A percentile compares a stretch with the other conserved stretches of the same genome.
These are phyloP conservation scores for Stenopsyche tienmushanensis DNA, from an alignment of 1,140 invertebrate species.

Conservation along the genomic window DNA sequence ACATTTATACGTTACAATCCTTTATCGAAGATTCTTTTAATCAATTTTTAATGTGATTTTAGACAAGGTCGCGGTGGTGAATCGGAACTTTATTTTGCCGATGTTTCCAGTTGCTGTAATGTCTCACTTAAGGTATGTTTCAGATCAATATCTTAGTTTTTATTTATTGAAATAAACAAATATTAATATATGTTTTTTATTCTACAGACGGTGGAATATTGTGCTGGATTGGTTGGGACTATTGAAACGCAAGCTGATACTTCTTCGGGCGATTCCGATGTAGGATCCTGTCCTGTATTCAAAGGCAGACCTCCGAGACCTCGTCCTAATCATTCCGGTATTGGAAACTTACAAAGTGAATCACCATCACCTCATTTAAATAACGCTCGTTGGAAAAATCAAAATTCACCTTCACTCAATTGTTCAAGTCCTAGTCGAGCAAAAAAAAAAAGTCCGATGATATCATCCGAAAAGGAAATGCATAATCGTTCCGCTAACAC, in stretches of 20 bases:
- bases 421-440: constrained; percentile 12
- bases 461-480: background rate
- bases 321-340: constrained; percentile 2
- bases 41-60: background rate
- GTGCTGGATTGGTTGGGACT: constrained; percentile 52
- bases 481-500: background rate
- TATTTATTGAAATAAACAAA: too few relatives aligned
- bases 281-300: constrained; percentile 46
- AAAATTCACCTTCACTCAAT: background rate
- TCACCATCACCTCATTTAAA: background rate
- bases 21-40: background rate
- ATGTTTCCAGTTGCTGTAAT: constrained; percentile 82
- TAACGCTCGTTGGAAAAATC: constrained; percentile 7
- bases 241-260: constrained; percentile 54
- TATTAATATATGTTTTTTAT: constrained; percentile 16
- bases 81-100: constrained; percentile 82
- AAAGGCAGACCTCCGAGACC: constrained; percentile 29
- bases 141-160: constrained; percentile 1
- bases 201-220: constrained; percentile 49
- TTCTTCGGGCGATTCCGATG: constrained; percentile 52
- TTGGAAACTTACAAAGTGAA: background rate
- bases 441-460: constrained; percentile 10
- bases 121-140: constrained; percentile 61
- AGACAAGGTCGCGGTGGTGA: constrained; percentile 50
- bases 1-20: background rate